phyloP scores from a whole-genome alignment of 2,888 invertebrate genomes.

The Acronicta alni region DNA sequence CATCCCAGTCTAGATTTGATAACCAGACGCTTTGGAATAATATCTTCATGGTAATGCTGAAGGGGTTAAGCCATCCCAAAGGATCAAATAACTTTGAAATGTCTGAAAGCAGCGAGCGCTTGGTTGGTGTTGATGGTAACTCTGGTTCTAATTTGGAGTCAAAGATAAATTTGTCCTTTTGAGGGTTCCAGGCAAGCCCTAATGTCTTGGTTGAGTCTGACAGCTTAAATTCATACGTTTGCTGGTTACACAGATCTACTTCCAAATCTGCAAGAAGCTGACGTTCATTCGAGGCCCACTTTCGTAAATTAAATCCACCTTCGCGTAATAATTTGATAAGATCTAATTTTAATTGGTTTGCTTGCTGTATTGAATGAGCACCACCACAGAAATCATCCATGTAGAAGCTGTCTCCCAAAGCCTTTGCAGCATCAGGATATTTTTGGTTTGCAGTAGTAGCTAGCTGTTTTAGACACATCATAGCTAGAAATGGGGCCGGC shows the following conservation, averaged over 20 bases:
- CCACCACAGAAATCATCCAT: neutral
- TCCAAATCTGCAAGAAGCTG: neutral
- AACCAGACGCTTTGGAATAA: too few species aligned
- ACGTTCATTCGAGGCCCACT: neutral
- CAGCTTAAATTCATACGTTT: neutral
- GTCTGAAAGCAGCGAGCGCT: neutral
- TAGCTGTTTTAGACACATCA: constrained; percentile 2
- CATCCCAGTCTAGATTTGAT: neutral
- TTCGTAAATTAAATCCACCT: neutral
- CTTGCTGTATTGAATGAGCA: neutral
- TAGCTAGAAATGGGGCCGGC: constrained; percentile 2
- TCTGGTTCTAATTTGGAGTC: neutral
- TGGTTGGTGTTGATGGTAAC: neutral
- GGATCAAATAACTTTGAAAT: too few species aligned
- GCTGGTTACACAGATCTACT: neutral
- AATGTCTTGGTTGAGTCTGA: neutral
- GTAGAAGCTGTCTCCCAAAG: neutral
- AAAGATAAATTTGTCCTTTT: neutral
- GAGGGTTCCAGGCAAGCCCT: neutral
- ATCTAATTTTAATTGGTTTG: neutral
- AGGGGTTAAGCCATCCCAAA: too few species aligned
- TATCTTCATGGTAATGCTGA: too few species aligned
- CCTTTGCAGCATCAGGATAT: neutral
- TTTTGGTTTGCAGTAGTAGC: neutral
- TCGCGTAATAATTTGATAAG: neutral